Percentiles rank a stretch among this genome's conserved stretches.
These are phyloP conservation scores for Ctenopoma multispine DNA, from an alignment of 2,797 vertebrate species.

Conservation along the genomic window DNA sequence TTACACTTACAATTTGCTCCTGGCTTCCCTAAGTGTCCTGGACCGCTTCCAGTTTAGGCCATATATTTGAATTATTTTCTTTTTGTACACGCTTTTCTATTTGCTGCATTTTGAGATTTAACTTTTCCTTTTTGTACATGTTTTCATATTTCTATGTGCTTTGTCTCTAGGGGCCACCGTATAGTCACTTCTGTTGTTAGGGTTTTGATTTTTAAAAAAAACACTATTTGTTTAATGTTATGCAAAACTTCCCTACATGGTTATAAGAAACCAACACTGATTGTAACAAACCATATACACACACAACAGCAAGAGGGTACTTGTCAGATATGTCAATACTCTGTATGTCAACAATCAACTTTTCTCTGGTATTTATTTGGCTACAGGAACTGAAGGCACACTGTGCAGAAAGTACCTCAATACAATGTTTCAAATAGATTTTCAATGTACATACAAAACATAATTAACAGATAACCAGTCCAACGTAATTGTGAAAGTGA, in stretches of 20 bases:
- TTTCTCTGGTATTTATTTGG: background rate
- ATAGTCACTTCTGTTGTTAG: background rate
- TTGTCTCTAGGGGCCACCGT: too few species aligned
- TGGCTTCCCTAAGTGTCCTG: too few species aligned
- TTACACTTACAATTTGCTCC: too few species aligned
- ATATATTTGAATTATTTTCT: too few species aligned
- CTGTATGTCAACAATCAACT: slow-evolving; percentile 8
- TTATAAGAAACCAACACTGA: background rate
- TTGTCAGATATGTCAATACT: slow-evolving; percentile 6
- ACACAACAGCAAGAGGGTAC: background rate
- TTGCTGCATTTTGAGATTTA: too few species aligned
- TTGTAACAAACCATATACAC: background rate
- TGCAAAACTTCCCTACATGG: background rate
- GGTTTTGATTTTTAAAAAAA: background rate
- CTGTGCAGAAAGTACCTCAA: background rate
- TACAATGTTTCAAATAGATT: background rate
- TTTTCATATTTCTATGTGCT: too few species aligned
- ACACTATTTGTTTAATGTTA: background rate
- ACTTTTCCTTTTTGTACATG: too few species aligned
- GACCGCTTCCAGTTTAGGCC: too few species aligned
- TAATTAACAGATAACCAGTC: background rate
- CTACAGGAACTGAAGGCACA: too few species aligned
- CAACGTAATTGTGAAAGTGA: background rate
- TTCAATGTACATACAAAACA: background rate
- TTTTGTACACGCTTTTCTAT: too few species aligned